Percentiles rank a stretch among this genome's conserved stretches.
These are phyloP conservation scores for Drosophila hamatofila DNA, from an alignment of 2,888 invertebrate species.

Conservation along the genomic window DNA sequence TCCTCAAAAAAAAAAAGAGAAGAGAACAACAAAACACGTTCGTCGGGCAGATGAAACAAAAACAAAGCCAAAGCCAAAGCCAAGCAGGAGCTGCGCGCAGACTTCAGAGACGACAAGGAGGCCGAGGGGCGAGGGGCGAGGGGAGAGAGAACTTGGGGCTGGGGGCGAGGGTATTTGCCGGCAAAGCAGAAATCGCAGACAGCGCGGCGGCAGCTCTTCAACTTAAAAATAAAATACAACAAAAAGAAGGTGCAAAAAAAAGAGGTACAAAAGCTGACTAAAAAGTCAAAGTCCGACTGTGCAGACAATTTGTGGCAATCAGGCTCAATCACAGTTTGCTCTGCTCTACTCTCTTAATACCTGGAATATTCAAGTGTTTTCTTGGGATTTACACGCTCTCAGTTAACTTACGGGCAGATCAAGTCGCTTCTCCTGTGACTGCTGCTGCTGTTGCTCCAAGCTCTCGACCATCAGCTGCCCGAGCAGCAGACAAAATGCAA, in stretches of 20 bases:
- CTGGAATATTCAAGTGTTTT: slow-evolving; percentile 84
- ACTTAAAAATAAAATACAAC: slow-evolving; percentile 12
- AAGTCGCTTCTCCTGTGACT: slow-evolving; percentile 40
- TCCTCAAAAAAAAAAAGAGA: slow-evolving; percentile 25
- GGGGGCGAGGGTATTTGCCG: slow-evolving; percentile 48
- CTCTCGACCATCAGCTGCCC: slow-evolving; percentile 40
- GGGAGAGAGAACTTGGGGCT: too few relatives aligned
- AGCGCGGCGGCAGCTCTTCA: slow-evolving; percentile 66
- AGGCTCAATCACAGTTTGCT: slow-evolving; percentile 38
- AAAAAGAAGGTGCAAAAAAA: slow-evolving; percentile 8
- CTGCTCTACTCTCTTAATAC: slow-evolving; percentile 64
- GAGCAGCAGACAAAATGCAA: slow-evolving; percentile 56
- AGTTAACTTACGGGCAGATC: slow-evolving; percentile 71
- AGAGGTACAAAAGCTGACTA: not conserved
- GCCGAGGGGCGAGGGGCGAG: not conserved
- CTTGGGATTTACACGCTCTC: slow-evolving; percentile 76
- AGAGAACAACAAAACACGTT: slow-evolving; percentile 64
- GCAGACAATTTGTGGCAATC: slow-evolving; percentile 77
- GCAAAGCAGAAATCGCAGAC: slow-evolving; percentile 67
- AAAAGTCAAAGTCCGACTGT: slow-evolving; percentile 42
- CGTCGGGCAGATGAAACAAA: slow-evolving; percentile 79
- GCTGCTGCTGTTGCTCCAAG: slow-evolving; percentile 23
- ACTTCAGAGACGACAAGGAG: not conserved
- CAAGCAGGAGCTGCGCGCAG: slow-evolving; percentile 26
- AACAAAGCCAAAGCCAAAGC: slow-evolving; percentile 38